phyloP scores from a whole-genome alignment of 2,888 invertebrate genomes.

The Leptinotarsa tumamoca region DNA sequence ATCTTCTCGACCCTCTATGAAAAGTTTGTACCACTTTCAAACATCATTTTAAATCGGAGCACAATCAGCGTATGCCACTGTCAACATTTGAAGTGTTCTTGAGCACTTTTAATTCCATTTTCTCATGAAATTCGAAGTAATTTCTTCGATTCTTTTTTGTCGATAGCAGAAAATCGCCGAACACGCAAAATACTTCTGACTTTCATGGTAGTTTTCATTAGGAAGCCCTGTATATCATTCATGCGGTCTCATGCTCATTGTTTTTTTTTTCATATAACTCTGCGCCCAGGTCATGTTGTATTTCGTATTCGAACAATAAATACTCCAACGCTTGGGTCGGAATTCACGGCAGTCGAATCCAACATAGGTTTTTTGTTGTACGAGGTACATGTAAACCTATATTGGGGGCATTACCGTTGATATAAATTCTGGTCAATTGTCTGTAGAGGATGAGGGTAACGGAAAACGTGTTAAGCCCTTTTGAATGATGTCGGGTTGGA shows the following conservation, averaged over 20 bases:
- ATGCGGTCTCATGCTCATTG: background rate
- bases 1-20: too few relatives aligned
- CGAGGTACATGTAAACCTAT: background rate
- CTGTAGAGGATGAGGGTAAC: background rate
- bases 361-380: background rate
- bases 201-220: too few relatives aligned
- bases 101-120: too few relatives aligned
- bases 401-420: background rate
- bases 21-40: too few relatives aligned
- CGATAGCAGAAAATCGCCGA: too few relatives aligned
- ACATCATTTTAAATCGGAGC: too few relatives aligned
- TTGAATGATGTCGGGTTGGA: background rate
- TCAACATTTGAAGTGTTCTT: too few relatives aligned
- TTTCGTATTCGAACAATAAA: slow-evolving; percentile 17
- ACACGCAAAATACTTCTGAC: too few relatives aligned
- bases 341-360: slow-evolving; percentile 8
- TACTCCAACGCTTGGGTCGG: slow-evolving; percentile 4
- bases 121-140: too few relatives aligned
- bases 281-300: slow-evolving; percentile 1
- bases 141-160: too few relatives aligned
- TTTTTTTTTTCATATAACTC: slow-evolving; percentile 6
- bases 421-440: background rate
- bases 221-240: background rate
- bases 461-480: background rate
- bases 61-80: too few relatives aligned